These are phyloP conservation scores for Chaetodon trifascialis DNA, from an alignment of 2,113 vertebrate species.

Conservation along the genomic window DNA sequence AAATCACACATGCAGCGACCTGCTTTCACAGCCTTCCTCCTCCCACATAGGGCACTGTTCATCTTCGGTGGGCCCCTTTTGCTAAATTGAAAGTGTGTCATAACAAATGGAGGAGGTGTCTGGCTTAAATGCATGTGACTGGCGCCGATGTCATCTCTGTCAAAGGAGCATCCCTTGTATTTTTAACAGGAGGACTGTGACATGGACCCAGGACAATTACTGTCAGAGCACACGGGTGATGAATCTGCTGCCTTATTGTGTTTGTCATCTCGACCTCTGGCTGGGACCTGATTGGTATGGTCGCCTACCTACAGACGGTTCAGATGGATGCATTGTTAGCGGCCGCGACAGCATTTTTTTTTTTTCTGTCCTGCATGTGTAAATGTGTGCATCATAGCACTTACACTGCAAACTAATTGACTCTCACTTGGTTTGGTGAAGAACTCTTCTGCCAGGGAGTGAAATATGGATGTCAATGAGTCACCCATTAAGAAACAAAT, in stretches of 20 bases:
- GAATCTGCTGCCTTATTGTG: slow-evolving; percentile 74
- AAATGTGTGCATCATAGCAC: slow-evolving; percentile 7
- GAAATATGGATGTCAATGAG: not conserved
- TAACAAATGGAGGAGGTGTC: slow-evolving; percentile 75
- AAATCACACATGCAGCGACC: slow-evolving; percentile 53
- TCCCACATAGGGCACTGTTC: slow-evolving; percentile 44
- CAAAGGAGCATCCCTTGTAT: slow-evolving; percentile 65
- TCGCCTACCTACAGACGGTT: slow-evolving; percentile 22
- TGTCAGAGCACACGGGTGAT: slow-evolving; percentile 75
- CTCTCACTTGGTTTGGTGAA: not conserved
- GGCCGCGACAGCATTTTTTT: no score
- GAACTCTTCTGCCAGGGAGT: not conserved
- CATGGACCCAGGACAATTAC: slow-evolving; percentile 73
- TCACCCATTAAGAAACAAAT: not conserved
- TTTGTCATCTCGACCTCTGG: slow-evolving; percentile 77
- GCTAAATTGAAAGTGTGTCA: slow-evolving; percentile 81
- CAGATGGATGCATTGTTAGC: slow-evolving; percentile 23
- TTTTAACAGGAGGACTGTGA: slow-evolving; percentile 65
- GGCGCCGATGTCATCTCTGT: slow-evolving; percentile 63
- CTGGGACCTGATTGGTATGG: slow-evolving; percentile 58
- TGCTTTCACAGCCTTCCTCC: slow-evolving; percentile 31
- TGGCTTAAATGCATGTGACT: slow-evolving; percentile 74
- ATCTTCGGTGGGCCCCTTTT: slow-evolving; percentile 53
- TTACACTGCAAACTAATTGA: not conserved
- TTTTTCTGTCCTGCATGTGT: slow-evolving; percentile 26